Conservation (phyloP, 2,797 vertebrate genomes). For the Eulemur rubriventer region DNA sequence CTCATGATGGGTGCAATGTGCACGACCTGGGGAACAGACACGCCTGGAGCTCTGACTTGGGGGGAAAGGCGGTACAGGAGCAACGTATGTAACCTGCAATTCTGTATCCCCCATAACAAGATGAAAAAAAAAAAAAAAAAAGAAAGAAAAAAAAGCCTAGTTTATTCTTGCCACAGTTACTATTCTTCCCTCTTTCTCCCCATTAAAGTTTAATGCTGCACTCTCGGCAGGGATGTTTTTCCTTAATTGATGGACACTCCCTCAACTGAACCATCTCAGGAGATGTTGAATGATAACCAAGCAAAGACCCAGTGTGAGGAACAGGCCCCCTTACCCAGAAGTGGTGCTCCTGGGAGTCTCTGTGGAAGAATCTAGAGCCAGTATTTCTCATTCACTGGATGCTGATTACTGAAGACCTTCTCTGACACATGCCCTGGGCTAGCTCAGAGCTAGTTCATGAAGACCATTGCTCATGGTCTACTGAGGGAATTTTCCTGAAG, state of each 20-base stretch:
- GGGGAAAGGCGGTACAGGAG: too few species aligned
- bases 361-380: neutral
- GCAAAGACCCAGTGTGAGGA: neutral
- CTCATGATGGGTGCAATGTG: too few species aligned
- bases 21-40: too few species aligned
- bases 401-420: neutral
- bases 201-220: slow-evolving; percentile 35
- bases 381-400: neutral
- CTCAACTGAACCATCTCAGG: neutral
- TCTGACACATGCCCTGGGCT: neutral
- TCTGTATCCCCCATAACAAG: too few species aligned
- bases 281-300: neutral
- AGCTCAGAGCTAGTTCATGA: neutral
- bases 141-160: neutral
- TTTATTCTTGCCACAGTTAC: slow-evolving; percentile 2
- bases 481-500: neutral
- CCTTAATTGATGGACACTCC: neutral
- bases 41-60: too few species aligned
- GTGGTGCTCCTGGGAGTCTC: neutral
- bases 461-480: neutral
- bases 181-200: neutral
- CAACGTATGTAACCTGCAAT: too few species aligned
- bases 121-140: too few species aligned
- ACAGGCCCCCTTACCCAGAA: neutral
- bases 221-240: neutral